Percentiles rank a stretch among this genome's conserved stretches.
phyloP scores from a whole-genome alignment of 2,113 vertebrate genomes.

The Ameiurus melas region DNA sequence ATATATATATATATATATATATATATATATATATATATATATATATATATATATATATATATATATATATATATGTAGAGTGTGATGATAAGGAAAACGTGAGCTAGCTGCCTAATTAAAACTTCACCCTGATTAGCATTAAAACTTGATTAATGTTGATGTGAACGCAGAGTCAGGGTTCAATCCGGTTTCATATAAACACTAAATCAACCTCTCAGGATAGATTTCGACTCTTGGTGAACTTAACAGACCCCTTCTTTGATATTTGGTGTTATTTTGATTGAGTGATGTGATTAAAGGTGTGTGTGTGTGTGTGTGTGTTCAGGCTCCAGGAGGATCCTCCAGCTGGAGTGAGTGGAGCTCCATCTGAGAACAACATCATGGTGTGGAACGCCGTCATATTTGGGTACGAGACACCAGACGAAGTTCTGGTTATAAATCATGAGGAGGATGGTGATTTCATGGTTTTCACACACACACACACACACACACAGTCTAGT shows the following conservation, averaged over 20 bases:
- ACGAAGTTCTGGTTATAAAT: background rate
- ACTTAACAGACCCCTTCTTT: background rate
- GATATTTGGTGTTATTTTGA: background rate
- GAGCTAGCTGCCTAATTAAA: constrained; percentile 26
- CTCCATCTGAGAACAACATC: constrained; percentile 97
- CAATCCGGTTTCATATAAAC: background rate
- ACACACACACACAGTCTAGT: too few species aligned
- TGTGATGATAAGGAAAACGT: background rate
- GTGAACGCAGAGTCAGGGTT: background rate
- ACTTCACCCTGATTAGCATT: background rate
- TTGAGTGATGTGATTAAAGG: background rate
- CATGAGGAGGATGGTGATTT: background rate
- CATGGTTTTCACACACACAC: too few species aligned
- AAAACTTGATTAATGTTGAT: background rate
- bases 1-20: too few species aligned
- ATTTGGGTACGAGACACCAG: constrained; percentile 81
- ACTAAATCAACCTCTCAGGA: too few species aligned
- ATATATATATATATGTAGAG: too few species aligned
- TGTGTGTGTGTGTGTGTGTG: constrained; percentile 12
- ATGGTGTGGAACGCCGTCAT: constrained; percentile 98
- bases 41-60: too few species aligned
- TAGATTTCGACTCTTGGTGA: background rate
- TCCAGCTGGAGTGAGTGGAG: constrained; percentile 92
- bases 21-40: too few species aligned
- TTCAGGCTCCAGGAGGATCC: constrained; percentile 93